Percentiles rank a stretch among this genome's conserved stretches.
Evolutionary conservation across 2,113 vertebrate species (phyloP).

Genomic region (Anguilla rostrata): DNA sequence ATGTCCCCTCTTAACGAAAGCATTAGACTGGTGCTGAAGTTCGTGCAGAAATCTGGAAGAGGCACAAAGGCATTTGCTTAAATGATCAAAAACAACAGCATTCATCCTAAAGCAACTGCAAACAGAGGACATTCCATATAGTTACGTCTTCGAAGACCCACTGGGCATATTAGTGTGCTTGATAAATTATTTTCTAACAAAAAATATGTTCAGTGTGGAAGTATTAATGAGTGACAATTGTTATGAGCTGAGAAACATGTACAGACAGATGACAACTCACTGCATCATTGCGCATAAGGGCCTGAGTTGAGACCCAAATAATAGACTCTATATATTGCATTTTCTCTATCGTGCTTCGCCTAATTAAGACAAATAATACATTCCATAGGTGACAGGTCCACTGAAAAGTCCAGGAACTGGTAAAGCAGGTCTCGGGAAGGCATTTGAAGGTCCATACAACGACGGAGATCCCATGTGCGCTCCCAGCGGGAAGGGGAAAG

Average conservation of each 20-base stretch:
- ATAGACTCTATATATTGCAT: neutral
- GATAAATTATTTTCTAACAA: neutral
- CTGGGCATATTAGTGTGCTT: neutral
- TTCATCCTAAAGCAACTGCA: neutral
- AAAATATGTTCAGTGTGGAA: neutral
- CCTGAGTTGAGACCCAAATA: constrained; percentile 16
- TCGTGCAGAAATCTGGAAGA: neutral
- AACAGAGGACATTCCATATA: neutral
- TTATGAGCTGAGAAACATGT: neutral
- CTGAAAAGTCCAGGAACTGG: constrained; percentile 75
- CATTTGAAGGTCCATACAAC: constrained; percentile 58
- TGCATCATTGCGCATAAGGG: constrained; percentile 22
- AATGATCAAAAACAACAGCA: neutral
- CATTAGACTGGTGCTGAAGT: neutral
- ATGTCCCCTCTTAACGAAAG: neutral
- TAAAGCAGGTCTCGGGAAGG: constrained; percentile 66
- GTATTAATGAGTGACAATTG: neutral
- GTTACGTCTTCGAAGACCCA: neutral
- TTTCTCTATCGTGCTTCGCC: constrained; percentile 1
- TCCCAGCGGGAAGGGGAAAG: constrained; percentile 74
- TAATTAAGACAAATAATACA: constrained; percentile 79
- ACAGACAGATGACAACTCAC: neutral
- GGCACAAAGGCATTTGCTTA: neutral
- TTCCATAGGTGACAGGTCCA: constrained; percentile 75
- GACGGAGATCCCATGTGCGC: constrained; percentile 67